Conservation (phyloP, 2,888 invertebrate genomes). For the Machimus atricapillus region DNA sequence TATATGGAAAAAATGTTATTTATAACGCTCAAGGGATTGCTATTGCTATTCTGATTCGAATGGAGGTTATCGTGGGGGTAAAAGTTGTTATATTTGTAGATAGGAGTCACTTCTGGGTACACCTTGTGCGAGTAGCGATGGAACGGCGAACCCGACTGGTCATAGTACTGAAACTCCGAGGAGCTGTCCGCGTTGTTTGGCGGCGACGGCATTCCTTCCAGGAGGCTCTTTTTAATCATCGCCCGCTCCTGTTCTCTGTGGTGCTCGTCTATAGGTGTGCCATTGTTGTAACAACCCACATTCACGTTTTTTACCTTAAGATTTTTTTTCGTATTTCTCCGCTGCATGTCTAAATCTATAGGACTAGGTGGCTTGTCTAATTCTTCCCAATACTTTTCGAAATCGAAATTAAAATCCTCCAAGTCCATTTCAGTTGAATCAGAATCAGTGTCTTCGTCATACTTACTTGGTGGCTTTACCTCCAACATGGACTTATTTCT, state of each 20-base stretch:
- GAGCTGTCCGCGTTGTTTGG: slow-evolving; percentile 50
- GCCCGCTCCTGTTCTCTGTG: slow-evolving; percentile 60
- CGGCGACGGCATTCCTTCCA: slow-evolving; percentile 61
- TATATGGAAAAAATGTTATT: slow-evolving; percentile 63
- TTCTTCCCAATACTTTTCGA: slow-evolving; percentile 62
- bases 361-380: slow-evolving; percentile 61
- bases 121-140: slow-evolving; percentile 55
- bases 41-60: slow-evolving; percentile 49
- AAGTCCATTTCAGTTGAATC: slow-evolving; percentile 62
- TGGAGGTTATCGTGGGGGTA: slow-evolving; percentile 58
- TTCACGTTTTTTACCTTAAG: slow-evolving; percentile 60
- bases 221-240: slow-evolving; percentile 60
- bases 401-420: slow-evolving; percentile 62
- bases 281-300: slow-evolving; percentile 60
- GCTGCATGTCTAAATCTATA: slow-evolving; percentile 59
- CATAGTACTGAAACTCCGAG: slow-evolving; percentile 58
- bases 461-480: slow-evolving; percentile 59
- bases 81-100: slow-evolving; percentile 61
- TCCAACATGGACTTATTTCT: slow-evolving; percentile 59
- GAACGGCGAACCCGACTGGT: slow-evolving; percentile 56
- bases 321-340: slow-evolving; percentile 61
- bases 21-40: slow-evolving; percentile 60
- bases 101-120: slow-evolving; percentile 59
- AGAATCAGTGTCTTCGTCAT: slow-evolving; percentile 59
- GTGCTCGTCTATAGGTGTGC: slow-evolving; percentile 59